Conservation (phyloP, 2,113 vertebrate genomes). For the Muscicapa adusta region DNA sequence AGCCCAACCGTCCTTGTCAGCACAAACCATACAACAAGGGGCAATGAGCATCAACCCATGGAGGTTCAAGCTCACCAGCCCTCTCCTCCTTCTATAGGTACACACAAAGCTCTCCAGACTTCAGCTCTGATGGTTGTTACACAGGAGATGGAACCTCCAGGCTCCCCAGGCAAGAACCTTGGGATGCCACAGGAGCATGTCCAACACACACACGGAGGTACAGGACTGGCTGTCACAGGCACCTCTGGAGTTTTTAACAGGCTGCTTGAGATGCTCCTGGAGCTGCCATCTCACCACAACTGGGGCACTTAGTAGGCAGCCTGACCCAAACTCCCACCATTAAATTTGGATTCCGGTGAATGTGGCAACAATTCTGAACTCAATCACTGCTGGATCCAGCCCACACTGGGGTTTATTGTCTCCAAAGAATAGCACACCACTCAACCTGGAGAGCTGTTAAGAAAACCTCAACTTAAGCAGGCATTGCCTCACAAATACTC, state of each 20-base stretch:
- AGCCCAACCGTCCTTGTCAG: neutral
- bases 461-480: neutral
- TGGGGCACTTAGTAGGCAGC: neutral
- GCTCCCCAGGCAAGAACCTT: neutral
- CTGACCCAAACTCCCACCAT: neutral
- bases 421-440: neutral
- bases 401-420: neutral
- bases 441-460: neutral
- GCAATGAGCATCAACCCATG: rapidly evolving
- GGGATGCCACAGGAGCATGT: neutral
- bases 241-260: neutral
- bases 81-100: neutral
- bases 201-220: neutral
- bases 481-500: neutral
- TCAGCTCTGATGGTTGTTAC: neutral
- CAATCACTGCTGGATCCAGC: neutral
- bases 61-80: neutral
- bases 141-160: neutral
- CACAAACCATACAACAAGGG: neutral
- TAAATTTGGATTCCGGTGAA: neutral
- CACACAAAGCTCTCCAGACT: neutral
- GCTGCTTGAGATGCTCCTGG: neutral
- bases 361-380: neutral
- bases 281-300: neutral
- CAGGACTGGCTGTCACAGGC: neutral